Evolutionary conservation across 1,140 invertebrate genomes (phyloP).

Genomic region (Euwallacea similis): DNA sequence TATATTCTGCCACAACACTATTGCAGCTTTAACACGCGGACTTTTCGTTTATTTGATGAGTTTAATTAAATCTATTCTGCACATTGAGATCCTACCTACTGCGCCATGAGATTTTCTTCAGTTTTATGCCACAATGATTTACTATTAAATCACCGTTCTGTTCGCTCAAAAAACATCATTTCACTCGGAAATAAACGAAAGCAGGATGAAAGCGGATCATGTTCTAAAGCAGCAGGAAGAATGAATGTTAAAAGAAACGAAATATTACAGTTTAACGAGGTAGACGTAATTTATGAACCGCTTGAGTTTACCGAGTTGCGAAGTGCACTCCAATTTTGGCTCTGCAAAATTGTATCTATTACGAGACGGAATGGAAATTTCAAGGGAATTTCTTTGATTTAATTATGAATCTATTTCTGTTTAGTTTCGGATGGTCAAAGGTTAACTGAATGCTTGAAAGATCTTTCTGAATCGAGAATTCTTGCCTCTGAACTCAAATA

Average conservation of each 20-base stretch:
- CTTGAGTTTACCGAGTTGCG: constrained; percentile 27
- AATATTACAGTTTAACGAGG: constrained; percentile 31
- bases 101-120: neutral
- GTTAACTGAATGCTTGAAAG: too few species aligned
- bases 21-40: too few species aligned
- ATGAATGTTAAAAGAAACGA: constrained; percentile 18
- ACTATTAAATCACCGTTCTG: too few species aligned
- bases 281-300: constrained; percentile 22
- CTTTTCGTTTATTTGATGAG: too few species aligned
- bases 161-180: too few species aligned
- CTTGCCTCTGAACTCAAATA: too few species aligned
- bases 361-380: constrained; percentile 24
- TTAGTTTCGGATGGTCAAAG: too few species aligned
- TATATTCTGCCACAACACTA: neutral
- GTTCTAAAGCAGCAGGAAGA: constrained; percentile 23
- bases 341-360: constrained; percentile 12
- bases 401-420: constrained; percentile 5
- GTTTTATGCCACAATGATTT: neutral
- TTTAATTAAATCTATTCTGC: too few species aligned
- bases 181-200: too few species aligned
- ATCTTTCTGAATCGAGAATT: too few species aligned
- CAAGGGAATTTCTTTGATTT: constrained; percentile 10
- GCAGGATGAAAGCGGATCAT: neutral
- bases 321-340: constrained; percentile 20
- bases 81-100: neutral